phyloP scores from a whole-genome alignment of 2,797 vertebrate species.

The Psittacula derbiana region DNA sequence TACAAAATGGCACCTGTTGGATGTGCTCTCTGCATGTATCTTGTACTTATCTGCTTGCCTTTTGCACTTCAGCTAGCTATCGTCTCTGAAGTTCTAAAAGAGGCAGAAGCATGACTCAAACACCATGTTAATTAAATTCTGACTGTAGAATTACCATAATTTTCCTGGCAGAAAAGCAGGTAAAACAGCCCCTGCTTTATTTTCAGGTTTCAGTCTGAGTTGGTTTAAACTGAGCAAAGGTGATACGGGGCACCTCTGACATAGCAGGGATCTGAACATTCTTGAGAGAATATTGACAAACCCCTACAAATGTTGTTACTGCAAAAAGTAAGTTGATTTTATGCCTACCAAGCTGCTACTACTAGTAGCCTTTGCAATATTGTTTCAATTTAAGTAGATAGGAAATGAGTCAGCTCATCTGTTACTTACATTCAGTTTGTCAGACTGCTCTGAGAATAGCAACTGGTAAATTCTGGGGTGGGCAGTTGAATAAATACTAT shows the following conservation, averaged over 20 bases:
- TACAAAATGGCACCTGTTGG: not conserved
- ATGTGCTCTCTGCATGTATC: not conserved
- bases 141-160: not conserved
- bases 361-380: not conserved
- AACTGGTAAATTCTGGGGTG: not conserved
- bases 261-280: not conserved
- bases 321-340: not conserved
- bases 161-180: not conserved
- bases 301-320: not conserved
- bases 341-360: not conserved
- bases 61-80: not conserved
- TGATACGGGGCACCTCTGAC: not conserved
- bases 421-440: not conserved
- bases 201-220: not conserved
- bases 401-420: not conserved
- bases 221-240: not conserved
- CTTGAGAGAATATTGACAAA: not conserved
- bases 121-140: not conserved
- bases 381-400: not conserved
- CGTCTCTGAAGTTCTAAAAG: not conserved
- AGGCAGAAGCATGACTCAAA: not conserved
- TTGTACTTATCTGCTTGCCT: not conserved
- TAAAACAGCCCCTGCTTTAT: not conserved
- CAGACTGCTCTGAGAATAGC: not conserved
- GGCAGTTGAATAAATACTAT: not conserved